Conservation (phyloP, 2,113 vertebrate genomes). For the Poeciliopsis prolifica region DNA sequence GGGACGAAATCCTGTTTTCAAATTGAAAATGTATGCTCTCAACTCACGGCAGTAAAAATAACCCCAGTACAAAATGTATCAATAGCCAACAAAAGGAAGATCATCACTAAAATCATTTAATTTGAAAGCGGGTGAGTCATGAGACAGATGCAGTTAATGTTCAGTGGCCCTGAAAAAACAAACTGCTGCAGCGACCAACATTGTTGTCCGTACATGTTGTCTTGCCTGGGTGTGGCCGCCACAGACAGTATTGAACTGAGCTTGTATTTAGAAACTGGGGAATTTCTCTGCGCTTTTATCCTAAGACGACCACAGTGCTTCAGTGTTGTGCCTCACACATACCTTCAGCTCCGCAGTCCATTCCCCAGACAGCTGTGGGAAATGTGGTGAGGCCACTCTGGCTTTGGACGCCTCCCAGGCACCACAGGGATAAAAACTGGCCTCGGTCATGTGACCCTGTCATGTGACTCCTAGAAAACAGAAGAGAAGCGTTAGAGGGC, state of each 20-base stretch:
- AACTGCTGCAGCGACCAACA: slow-evolving; percentile 43
- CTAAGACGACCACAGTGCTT: slow-evolving; percentile 59
- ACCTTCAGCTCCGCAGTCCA: slow-evolving; percentile 70
- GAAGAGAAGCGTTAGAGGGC: neutral
- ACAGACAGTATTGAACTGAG: slow-evolving; percentile 56
- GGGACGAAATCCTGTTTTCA: too few species aligned
- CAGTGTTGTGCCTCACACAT: slow-evolving; percentile 72
- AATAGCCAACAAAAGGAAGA: neutral
- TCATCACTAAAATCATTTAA: neutral
- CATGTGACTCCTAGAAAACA: slow-evolving; percentile 51
- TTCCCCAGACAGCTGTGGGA: slow-evolving; percentile 78
- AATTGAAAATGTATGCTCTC: too few species aligned
- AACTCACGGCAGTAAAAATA: too few species aligned
- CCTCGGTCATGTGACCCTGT: slow-evolving; percentile 63
- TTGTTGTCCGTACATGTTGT: slow-evolving; percentile 49
- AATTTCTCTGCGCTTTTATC: slow-evolving; percentile 70
- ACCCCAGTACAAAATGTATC: neutral
- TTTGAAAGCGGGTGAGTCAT: neutral
- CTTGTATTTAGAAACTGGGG: slow-evolving; percentile 69
- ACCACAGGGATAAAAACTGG: slow-evolving; percentile 63
- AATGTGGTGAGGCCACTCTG: slow-evolving; percentile 76
- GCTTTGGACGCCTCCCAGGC: slow-evolving; percentile 75
- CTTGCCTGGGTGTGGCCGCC: slow-evolving; percentile 62
- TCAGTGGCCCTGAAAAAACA: slow-evolving; percentile 22
- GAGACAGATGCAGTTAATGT: neutral